Evolutionary conservation across 2,888 invertebrate genomes (phyloP).

Genomic region (Caenorhabditis parvicauda): DNA sequence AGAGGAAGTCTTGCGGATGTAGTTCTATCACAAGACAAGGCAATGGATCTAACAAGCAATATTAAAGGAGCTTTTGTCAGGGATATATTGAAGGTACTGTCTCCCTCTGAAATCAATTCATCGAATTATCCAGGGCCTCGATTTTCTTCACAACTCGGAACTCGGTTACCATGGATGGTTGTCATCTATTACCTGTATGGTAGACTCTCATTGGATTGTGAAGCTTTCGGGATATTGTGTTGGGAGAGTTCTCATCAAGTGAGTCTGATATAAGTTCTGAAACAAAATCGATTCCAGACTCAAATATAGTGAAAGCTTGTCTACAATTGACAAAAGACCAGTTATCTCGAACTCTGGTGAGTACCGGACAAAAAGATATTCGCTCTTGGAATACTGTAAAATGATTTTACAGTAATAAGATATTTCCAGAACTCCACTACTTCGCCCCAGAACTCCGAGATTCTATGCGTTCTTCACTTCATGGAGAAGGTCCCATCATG

Average conservation of each 20-base stretch:
- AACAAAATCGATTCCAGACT: too few species aligned
- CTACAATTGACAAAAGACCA: constrained; percentile 37
- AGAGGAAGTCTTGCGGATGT: constrained; percentile 47
- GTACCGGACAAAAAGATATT: too few species aligned
- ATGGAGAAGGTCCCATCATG: too few species aligned
- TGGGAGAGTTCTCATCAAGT: constrained; percentile 27
- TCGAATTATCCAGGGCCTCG: constrained; percentile 50
- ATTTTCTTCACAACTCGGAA: constrained; percentile 49
- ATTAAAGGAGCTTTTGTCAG: constrained; percentile 57
- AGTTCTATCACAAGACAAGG: constrained; percentile 30
- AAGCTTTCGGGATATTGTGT: constrained; percentile 58
- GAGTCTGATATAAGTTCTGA: too few species aligned
- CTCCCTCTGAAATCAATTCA: not conserved
- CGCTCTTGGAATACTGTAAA: too few species aligned
- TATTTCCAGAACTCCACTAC: constrained; percentile 50
- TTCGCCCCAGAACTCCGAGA: constrained; percentile 56
- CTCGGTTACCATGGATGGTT: constrained; percentile 54
- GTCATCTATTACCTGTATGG: constrained; percentile 49
- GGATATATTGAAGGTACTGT: constrained; percentile 57
- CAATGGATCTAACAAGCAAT: constrained; percentile 25
- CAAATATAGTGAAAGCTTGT: too few species aligned
- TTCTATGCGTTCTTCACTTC: too few species aligned
- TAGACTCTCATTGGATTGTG: constrained; percentile 60
- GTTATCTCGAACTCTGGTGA: constrained; percentile 52
- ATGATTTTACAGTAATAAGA: too few species aligned